Evolutionary conservation across 2,888 invertebrate species (phyloP).

Genomic region (Gerosis bhagava): DNA sequence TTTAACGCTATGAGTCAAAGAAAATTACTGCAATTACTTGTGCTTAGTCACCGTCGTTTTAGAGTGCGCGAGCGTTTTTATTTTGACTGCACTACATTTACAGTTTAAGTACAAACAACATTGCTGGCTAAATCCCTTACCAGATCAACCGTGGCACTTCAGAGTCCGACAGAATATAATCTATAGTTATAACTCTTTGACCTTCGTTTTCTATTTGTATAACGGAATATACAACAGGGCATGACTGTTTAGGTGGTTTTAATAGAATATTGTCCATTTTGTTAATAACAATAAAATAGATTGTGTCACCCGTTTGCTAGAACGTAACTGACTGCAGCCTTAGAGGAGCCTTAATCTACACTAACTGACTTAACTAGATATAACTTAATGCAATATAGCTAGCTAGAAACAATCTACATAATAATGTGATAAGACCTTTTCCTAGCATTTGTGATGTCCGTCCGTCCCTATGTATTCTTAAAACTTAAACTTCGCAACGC

Average conservation of each 20-base stretch:
- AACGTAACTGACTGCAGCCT: conserved; percentile 39
- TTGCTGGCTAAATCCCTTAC: too few relatives aligned
- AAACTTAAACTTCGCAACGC: too few relatives aligned
- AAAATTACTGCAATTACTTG: conserved; percentile 21
- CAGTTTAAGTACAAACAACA: too few relatives aligned
- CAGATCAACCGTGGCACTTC: conserved; percentile 42
- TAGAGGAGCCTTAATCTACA: conserved; percentile 38
- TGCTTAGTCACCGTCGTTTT: conserved; percentile 15
- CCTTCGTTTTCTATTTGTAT: conserved; percentile 40
- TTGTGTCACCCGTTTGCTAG: conserved; percentile 33
- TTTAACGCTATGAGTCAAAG: conserved; percentile 23
- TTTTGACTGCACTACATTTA: too few relatives aligned
- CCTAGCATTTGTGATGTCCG: too few relatives aligned
- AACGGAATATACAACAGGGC: conserved; percentile 3
- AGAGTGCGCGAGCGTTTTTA: conserved; percentile 13
- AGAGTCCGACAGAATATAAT: conserved; percentile 34
- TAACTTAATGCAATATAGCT: too few relatives aligned
- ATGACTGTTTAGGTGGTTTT: conserved; percentile 4
- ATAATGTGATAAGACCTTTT: too few relatives aligned
- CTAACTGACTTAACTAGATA: conserved; percentile 71
- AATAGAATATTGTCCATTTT: conserved; percentile 10
- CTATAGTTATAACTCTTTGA: conserved; percentile 42
- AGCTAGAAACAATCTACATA: too few relatives aligned
- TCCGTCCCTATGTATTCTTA: too few relatives aligned
- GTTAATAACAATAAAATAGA: not conserved